Conservation (phyloP, 2,888 invertebrate species). For the Cantharis rufa region DNA sequence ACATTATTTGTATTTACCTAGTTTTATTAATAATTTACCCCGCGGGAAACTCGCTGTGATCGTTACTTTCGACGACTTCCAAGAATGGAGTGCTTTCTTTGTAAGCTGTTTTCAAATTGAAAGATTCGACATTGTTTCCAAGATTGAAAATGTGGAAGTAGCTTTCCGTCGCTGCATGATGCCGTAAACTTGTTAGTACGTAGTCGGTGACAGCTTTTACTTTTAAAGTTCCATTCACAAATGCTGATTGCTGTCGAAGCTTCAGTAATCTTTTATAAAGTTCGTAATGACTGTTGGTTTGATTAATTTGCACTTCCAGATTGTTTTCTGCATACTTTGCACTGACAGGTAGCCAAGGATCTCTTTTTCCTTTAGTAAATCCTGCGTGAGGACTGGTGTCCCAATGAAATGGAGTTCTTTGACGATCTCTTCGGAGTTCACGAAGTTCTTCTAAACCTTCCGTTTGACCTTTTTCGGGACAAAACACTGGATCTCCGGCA, state of each 20-base stretch:
- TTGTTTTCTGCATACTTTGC: not conserved
- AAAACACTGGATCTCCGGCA: slow-evolving; percentile 31
- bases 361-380: not conserved
- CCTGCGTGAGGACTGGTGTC: not conserved
- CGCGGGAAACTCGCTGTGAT: not conserved
- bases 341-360: not conserved
- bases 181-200: slow-evolving; percentile 5
- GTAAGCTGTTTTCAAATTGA: slow-evolving; percentile 58
- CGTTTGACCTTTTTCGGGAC: not conserved
- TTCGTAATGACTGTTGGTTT: not conserved
- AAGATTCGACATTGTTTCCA: slow-evolving; percentile 55
- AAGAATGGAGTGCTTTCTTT: not conserved
- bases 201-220: slow-evolving; percentile 9
- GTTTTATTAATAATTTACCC: not conserved
- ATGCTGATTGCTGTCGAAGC: not conserved
- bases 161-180: slow-evolving; percentile 33
- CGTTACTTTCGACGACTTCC: not conserved
- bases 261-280: not conserved
- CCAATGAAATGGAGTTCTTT: not conserved
- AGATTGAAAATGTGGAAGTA: slow-evolving; percentile 48
- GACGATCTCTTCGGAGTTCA: not conserved
- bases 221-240: not conserved
- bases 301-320: not conserved
- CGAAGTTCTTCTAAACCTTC: not conserved
- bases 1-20: not conserved